Percentiles rank a stretch among this genome's conserved stretches.
These are phyloP conservation scores for Haliclona indistincta DNA, from an alignment of 37 sponge, comb jelly and placozoan genomes.

Conservation along the genomic window DNA sequence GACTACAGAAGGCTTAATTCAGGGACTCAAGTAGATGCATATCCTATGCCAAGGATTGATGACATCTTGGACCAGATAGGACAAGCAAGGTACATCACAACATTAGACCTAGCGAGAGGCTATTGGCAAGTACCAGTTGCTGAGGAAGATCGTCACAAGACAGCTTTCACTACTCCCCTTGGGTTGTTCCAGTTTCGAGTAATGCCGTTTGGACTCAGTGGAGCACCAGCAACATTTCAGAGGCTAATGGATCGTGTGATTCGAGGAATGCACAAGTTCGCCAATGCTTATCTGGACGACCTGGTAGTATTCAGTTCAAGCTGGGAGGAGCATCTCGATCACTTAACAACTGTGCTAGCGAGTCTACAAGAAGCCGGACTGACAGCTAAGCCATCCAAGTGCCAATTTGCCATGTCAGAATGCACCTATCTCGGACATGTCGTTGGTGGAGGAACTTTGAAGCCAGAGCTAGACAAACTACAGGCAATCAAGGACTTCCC, in stretches of 20 bases:
- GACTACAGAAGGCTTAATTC: conserved; percentile 74
- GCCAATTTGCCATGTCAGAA: conserved; percentile 49
- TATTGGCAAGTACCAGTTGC: conserved; percentile 74
- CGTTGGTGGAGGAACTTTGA: conserved; percentile 40
- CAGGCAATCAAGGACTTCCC: conserved; percentile 42
- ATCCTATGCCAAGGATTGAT: conserved; percentile 63
- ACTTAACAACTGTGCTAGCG: conserved; percentile 26
- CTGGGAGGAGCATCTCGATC: conserved; percentile 59
- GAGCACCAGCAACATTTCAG: conserved; percentile 80
- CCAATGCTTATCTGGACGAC: conserved; percentile 74
- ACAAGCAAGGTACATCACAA: conserved; percentile 30
- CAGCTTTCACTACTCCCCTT: conserved; percentile 66
- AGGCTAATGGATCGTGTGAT: conserved; percentile 59
- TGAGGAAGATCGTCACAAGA: conserved; percentile 27
- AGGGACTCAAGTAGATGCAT: conserved; percentile 42
- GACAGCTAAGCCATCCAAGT: conserved; percentile 55
- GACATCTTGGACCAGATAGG: conserved; percentile 63
- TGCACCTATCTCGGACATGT: conserved; percentile 58
- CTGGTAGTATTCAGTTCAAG: conserved; percentile 42
- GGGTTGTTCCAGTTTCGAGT: conserved; percentile 63
- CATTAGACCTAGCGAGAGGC: conserved; percentile 59
- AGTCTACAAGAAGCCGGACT: conserved; percentile 29
- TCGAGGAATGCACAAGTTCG: not conserved
- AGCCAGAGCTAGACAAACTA: conserved; percentile 41
- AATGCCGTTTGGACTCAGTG: conserved; percentile 78